A percentile compares a stretch with the other conserved stretches of the same genome.
These are phyloP conservation scores for Crotalus helleri DNA, from an alignment of 2,113 vertebrate species.

Conservation along the genomic window DNA sequence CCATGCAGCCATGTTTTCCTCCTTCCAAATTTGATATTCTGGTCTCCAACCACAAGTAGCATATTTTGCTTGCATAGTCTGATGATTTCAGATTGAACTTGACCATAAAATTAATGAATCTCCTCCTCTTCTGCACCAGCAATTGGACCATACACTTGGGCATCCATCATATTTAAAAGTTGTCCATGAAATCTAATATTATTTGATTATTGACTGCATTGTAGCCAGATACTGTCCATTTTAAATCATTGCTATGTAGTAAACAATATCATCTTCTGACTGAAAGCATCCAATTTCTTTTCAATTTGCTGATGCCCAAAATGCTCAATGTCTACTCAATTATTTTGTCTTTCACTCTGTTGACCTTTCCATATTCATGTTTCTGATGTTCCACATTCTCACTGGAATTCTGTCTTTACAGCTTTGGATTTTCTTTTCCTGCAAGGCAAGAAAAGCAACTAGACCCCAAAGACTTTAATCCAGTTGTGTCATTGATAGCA, in stretches of 20 bases:
- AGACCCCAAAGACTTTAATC: not conserved
- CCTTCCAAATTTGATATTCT: not conserved
- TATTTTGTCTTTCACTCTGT: not conserved
- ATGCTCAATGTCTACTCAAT: not conserved
- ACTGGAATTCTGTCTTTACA: not conserved
- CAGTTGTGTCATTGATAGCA: not conserved
- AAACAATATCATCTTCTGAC: not conserved
- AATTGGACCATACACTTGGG: not conserved
- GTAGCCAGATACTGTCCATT: not conserved
- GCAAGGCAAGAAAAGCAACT: not conserved
- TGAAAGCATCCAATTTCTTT: not conserved
- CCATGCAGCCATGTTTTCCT: not conserved
- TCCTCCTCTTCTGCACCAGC: not conserved
- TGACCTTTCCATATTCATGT: not conserved
- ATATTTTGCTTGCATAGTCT: not conserved
- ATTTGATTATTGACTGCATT: not conserved
- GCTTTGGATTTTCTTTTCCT: not conserved
- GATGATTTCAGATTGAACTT: not conserved
- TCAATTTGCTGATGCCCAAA: not conserved
- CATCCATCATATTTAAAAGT: not conserved
- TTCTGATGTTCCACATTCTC: not conserved
- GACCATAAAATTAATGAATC: not conserved
- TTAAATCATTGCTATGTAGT: not conserved
- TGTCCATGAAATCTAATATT: not conserved
- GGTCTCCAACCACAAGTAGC: not conserved